Conservation (phyloP, 1,140 invertebrate genomes). For the Nephotettix cincticeps region DNA sequence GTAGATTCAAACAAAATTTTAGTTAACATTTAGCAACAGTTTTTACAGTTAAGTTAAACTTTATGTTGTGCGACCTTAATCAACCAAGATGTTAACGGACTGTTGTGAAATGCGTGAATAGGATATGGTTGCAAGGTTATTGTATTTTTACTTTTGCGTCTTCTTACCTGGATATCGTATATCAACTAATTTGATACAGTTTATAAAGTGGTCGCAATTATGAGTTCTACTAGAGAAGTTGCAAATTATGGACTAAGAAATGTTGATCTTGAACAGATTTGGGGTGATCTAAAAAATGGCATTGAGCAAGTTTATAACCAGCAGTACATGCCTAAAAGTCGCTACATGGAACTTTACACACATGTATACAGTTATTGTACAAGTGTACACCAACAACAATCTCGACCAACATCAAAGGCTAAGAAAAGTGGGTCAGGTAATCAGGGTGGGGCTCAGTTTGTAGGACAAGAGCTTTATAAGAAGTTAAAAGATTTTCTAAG, state of each 20-base stretch:
- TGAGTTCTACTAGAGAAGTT: neutral
- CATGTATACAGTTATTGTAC: slow-evolving; percentile 98
- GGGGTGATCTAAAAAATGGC: slow-evolving; percentile 89
- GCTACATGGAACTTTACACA: slow-evolving; percentile 92
- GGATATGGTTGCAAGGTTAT: too few species aligned
- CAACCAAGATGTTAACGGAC: too few species aligned
- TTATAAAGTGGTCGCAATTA: too few species aligned
- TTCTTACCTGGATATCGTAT: too few species aligned
- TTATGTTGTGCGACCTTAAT: too few species aligned
- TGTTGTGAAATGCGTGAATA: too few species aligned
- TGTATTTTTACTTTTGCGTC: too few species aligned
- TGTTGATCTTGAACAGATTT: slow-evolving; percentile 91
- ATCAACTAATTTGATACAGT: too few species aligned
- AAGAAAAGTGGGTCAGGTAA: slow-evolving; percentile 44
- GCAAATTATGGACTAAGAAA: slow-evolving; percentile 63
- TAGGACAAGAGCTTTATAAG: slow-evolving; percentile 95
- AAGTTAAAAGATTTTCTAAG: slow-evolving; percentile 88
- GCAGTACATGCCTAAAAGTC: slow-evolving; percentile 76
- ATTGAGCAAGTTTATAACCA: slow-evolving; percentile 91
- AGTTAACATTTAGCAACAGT: too few species aligned
- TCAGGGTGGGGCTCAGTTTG: slow-evolving; percentile 83
- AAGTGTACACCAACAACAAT: slow-evolving; percentile 79
- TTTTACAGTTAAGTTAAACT: too few species aligned
- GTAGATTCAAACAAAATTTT: too few species aligned
- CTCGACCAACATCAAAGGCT: slow-evolving; percentile 46